Evolutionary conservation across 2,888 invertebrate genomes (phyloP).

Genomic region (Latrodectus elegans): DNA sequence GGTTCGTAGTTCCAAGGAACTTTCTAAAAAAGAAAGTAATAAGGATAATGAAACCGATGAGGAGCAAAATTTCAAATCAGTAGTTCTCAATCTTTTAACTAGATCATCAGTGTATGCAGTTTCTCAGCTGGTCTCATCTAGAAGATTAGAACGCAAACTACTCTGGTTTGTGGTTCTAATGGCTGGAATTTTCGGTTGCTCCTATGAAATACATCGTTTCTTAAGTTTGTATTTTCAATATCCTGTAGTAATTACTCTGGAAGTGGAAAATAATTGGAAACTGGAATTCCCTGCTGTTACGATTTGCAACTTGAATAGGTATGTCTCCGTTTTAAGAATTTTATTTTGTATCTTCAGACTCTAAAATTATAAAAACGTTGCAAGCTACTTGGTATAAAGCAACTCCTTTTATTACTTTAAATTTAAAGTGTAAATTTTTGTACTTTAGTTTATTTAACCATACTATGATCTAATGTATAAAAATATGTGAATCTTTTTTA

Average conservation of each 20-base stretch:
- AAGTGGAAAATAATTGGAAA: conserved; percentile 57
- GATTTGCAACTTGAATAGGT: conserved; percentile 62
- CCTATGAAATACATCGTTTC: conserved; percentile 54
- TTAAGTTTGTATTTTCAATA: conserved; percentile 56
- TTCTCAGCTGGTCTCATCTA: conserved; percentile 51
- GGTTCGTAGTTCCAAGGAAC: no score
- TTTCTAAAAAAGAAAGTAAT: neutral
- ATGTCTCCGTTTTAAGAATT: neutral
- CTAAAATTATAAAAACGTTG: neutral
- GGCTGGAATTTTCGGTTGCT: conserved; percentile 55
- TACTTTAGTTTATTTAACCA: no score
- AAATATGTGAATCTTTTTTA: no score
- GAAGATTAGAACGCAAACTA: conserved; percentile 35
- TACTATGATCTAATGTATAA: no score
- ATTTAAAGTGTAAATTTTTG: no score
- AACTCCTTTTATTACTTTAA: no score
- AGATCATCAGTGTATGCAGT: conserved; percentile 60
- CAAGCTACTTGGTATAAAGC: neutral
- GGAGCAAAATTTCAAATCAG: conserved; percentile 38
- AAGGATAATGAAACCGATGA: neutral
- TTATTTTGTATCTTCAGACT: neutral
- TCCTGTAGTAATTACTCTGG: conserved; percentile 62
- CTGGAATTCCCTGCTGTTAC: conserved; percentile 65
- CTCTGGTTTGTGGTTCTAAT: conserved; percentile 56
- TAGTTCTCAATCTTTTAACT: conserved; percentile 30